A percentile compares a stretch with the other conserved stretches of the same genome.
These are phyloP conservation scores for Haplochromis vanheusdeni DNA, from an alignment of 2,113 vertebrate species.

Conservation along the genomic window DNA sequence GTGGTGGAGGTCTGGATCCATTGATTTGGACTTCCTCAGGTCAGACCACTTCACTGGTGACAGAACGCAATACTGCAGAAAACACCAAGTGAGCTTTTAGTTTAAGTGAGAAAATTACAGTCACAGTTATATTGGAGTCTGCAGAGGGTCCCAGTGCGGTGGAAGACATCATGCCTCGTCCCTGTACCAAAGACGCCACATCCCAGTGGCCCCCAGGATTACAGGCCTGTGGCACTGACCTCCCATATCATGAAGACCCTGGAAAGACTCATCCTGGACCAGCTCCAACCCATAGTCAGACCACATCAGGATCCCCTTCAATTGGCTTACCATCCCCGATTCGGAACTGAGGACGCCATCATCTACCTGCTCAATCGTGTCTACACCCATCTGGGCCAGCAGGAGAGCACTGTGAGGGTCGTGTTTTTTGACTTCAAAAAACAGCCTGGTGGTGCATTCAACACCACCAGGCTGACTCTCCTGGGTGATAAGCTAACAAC, in stretches of 20 bases:
- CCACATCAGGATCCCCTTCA: background rate
- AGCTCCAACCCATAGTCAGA: background rate
- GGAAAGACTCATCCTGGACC: background rate
- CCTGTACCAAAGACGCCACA: background rate
- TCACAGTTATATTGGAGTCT: background rate
- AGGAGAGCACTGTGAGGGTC: background rate
- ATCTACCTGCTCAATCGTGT: background rate
- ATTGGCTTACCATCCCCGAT: accelerated
- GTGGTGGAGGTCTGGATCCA: conserved; percentile 74
- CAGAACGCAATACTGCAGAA: conserved; percentile 80
- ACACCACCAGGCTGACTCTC: background rate
- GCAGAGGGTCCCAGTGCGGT: background rate
- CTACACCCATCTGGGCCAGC: background rate
- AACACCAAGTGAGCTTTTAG: background rate
- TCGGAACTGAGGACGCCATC: accelerated
- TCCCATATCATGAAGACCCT: background rate
- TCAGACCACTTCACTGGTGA: conserved; percentile 89
- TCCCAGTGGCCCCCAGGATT: background rate
- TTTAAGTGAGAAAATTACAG: background rate
- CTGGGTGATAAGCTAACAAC: background rate
- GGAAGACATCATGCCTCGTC: background rate
- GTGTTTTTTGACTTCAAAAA: background rate
- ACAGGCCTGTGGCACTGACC: background rate
- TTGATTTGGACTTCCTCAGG: conserved; percentile 78
- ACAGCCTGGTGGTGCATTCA: background rate